phyloP scores from a whole-genome alignment of 2,797 vertebrate species.

The Callimico goeldii region DNA sequence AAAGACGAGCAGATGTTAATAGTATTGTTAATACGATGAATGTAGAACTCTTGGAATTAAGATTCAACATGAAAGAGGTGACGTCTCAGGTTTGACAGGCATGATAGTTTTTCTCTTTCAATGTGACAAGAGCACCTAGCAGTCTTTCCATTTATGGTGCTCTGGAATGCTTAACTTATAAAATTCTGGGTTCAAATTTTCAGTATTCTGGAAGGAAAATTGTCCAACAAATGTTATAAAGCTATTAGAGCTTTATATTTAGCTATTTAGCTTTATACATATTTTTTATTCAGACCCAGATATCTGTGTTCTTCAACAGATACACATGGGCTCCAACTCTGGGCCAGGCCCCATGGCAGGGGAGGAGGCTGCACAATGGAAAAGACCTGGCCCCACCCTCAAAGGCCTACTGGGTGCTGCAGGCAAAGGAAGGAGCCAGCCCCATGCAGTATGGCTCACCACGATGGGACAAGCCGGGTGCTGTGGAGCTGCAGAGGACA shows the following conservation, averaged over 20 bases:
- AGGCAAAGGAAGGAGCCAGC: background rate
- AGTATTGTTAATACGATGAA: background rate
- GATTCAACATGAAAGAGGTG: background rate
- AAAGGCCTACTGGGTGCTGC: background rate
- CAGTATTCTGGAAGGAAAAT: background rate
- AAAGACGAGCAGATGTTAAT: background rate
- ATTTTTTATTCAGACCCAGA: no score
- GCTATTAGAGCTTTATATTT: background rate
- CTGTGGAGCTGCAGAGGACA: background rate
- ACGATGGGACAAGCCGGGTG: no score
- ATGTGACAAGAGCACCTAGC: background rate
- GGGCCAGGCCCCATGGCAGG: background rate
- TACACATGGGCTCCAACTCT: background rate
- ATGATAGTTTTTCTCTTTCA: background rate
- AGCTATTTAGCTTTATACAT: no score
- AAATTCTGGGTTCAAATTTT: background rate
- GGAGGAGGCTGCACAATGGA: rapidly evolving
- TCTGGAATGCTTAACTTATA: no score
- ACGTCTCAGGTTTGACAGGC: background rate
- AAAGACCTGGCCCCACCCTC: no score
- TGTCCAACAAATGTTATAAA: background rate
- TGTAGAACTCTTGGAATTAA: background rate
- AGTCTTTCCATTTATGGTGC: background rate
- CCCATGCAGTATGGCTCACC: rapidly evolving
- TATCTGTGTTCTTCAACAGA: background rate